Percentiles rank a stretch among this genome's conserved stretches.
phyloP scores from a whole-genome alignment of 2,113 vertebrate genomes.

The Dasyornis broadbenti region DNA sequence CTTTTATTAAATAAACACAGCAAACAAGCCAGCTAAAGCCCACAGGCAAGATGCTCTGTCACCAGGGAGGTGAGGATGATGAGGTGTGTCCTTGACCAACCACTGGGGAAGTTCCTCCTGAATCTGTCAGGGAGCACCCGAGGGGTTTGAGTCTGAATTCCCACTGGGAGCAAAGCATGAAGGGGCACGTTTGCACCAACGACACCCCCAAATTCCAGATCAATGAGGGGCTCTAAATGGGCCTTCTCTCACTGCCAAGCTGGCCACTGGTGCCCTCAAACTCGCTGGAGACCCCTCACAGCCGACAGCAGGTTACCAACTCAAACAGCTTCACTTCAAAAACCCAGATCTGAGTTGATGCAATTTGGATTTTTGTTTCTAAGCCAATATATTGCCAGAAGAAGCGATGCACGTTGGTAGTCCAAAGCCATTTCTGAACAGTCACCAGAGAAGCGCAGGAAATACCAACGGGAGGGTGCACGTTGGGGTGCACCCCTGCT shows the following conservation, averaged over 20 bases:
- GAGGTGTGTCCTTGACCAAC: constrained; percentile 15
- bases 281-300: not conserved
- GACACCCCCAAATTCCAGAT: fast-evolving
- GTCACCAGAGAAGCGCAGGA: not conserved
- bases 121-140: not conserved
- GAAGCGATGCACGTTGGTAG: not conserved
- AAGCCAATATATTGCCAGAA: not conserved
- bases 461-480: not conserved
- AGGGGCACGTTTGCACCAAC: fast-evolving
- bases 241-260: not conserved
- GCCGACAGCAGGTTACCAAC: not conserved
- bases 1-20: not conserved
- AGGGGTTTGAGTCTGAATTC: not conserved
- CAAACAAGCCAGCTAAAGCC: not conserved
- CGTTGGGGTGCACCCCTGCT: fast-evolving
- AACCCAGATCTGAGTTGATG: not conserved
- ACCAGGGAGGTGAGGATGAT: constrained; percentile 21
- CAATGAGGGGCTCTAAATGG: fast-evolving
- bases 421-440: not conserved
- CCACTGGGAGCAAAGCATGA: not conserved
- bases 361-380: not conserved
- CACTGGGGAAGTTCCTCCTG: not conserved
- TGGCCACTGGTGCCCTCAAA: not conserved
- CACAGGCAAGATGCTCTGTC: not conserved
- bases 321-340: not conserved